Conservation (phyloP, 92 coral and sea anemone genomes). For the Porites rus region DNA sequence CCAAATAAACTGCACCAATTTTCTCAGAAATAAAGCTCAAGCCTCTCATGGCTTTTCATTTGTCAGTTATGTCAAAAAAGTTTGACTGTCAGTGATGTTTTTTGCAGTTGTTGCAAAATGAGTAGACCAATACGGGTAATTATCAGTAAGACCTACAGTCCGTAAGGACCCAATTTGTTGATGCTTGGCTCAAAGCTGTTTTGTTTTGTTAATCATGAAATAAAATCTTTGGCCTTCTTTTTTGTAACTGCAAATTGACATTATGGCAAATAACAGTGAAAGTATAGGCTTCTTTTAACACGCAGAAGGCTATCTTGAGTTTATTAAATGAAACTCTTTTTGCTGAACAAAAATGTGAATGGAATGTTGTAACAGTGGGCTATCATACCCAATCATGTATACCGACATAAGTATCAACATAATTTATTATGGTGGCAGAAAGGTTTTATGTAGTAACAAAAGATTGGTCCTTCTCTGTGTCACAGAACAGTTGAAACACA, state of each 20-base stretch:
- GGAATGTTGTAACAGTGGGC: too few species aligned
- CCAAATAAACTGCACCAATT: conserved; percentile 2
- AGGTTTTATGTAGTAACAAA: conserved; percentile 13
- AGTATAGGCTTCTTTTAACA: not conserved
- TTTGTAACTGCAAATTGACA: conserved; percentile 35
- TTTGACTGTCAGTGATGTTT: conserved; percentile 24
- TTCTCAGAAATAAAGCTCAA: not conserved
- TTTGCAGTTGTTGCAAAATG: conserved; percentile 14
- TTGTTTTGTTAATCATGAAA: not conserved
- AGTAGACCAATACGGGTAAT: too few species aligned
- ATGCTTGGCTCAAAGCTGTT: not conserved
- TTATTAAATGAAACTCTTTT: not conserved
- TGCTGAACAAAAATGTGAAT: not conserved
- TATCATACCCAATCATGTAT: not conserved
- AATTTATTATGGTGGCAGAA: not conserved
- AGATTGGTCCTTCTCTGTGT: conserved; percentile 1
- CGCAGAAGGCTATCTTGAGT: not conserved
- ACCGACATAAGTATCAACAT: not conserved
- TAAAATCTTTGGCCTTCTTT: not conserved
- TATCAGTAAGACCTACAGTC: too few species aligned
- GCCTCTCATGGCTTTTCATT: not conserved
- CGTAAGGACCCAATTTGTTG: too few species aligned
- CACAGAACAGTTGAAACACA: not conserved
- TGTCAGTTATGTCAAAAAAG: not conserved
- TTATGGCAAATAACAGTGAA: conserved; percentile 6